A percentile compares a stretch with the other conserved stretches of the same genome.
phyloP scores from a whole-genome alignment of 2,113 vertebrate genomes.

The Paramisgurnus dabryanus region DNA sequence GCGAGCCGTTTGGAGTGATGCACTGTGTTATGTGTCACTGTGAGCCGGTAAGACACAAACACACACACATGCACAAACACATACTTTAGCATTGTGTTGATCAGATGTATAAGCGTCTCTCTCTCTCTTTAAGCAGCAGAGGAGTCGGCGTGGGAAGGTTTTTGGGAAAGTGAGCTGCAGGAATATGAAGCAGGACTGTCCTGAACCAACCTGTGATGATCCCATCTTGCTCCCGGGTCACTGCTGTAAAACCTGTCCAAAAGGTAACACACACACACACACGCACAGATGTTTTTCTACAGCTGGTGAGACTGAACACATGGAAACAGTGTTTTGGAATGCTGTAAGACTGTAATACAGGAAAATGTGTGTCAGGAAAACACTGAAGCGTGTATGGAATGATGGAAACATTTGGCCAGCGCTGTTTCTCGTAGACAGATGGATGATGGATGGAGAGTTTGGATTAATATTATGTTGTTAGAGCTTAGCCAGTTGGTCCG shows the following conservation, averaged over 20 bases:
- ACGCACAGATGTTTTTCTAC: slow-evolving; percentile 58
- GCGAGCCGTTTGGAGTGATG: slow-evolving; percentile 95
- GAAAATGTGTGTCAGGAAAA: slow-evolving; percentile 55
- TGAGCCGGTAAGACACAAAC: slow-evolving; percentile 79
- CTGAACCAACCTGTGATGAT: slow-evolving; percentile 75
- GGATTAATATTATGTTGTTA: neutral
- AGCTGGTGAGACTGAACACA: slow-evolving; percentile 60
- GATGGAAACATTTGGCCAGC: slow-evolving; percentile 48
- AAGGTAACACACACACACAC: slow-evolving; percentile 73
- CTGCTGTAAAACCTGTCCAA: slow-evolving; percentile 90
- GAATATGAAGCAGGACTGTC: slow-evolving; percentile 93
- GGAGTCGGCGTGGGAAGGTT: slow-evolving; percentile 75
- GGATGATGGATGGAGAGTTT: slow-evolving; percentile 10
- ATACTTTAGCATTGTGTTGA: neutral
- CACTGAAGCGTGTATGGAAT: slow-evolving; percentile 27
- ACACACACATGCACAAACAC: slow-evolving; percentile 3
- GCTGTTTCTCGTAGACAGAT: neutral
- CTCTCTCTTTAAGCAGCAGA: slow-evolving; percentile 67
- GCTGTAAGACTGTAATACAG: slow-evolving; percentile 53
- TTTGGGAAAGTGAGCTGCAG: slow-evolving; percentile 82
- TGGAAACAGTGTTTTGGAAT: slow-evolving; percentile 66
- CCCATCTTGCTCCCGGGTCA: slow-evolving; percentile 86
- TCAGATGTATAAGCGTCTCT: neutral
- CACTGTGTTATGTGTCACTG: slow-evolving; percentile 91
- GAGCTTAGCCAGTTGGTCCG: neutral